Evolutionary conservation across 2,888 invertebrate genomes (phyloP).

Genomic region (Leucania comma): DNA sequence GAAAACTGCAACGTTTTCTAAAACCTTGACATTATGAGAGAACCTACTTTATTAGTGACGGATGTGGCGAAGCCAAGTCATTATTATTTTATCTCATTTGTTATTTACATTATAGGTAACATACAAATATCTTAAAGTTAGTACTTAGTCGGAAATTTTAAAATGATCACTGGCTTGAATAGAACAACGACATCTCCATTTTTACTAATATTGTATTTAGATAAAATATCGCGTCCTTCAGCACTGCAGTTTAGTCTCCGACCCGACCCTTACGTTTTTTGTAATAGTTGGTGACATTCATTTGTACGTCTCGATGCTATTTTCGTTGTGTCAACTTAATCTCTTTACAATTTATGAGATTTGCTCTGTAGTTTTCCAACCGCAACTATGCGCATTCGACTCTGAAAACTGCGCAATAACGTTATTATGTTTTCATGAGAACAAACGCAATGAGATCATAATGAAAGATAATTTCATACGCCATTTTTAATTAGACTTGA

Average conservation of each 20-base stretch:
- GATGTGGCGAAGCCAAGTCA: constrained; percentile 7
- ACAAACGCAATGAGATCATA: constrained; percentile 65
- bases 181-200: too few species aligned
- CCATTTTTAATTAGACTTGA: constrained; percentile 51
- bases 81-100: constrained; percentile 24
- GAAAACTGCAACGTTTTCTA: constrained; percentile 56
- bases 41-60: constrained; percentile 18
- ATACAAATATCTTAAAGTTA: background rate
- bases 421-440: constrained; percentile 49
- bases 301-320: background rate
- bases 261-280: background rate
- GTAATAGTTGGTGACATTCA: background rate
- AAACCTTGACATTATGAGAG: constrained; percentile 32
- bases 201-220: background rate
- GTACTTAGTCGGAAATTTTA: constrained; percentile 1
- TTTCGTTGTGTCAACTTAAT: constrained; percentile 11
- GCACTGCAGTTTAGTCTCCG: background rate
- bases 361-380: constrained; percentile 25
- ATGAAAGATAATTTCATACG: constrained; percentile 62
- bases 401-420: constrained; percentile 37
- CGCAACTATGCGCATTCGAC: constrained; percentile 21
- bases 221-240: constrained; percentile 30
- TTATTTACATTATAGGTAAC: constrained; percentile 20
- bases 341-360: constrained; percentile 22
- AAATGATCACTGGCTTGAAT: background rate